A percentile compares a stretch with the other conserved stretches of the same genome.
These are phyloP conservation scores for Rhipidura dahli DNA, from an alignment of 2,113 vertebrate genomes.

Conservation along the genomic window DNA sequence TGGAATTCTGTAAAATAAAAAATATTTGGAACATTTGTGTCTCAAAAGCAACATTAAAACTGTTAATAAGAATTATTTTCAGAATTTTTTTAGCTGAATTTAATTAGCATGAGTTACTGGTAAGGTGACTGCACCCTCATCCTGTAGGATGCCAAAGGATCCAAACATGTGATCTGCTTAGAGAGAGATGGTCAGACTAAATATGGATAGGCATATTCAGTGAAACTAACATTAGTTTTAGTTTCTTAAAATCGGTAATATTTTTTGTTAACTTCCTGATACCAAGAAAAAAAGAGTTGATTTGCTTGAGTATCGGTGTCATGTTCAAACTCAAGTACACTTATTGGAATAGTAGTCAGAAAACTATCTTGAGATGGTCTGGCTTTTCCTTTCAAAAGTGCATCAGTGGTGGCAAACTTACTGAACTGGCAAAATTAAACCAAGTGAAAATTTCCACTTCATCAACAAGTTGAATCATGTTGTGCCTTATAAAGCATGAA, in stretches of 20 bases:
- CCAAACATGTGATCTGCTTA: not conserved
- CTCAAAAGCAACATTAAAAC: not conserved
- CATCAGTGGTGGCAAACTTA: not conserved
- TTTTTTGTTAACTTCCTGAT: not conserved
- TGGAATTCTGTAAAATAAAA: not conserved
- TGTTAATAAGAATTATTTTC: not conserved
- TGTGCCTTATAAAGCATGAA: not conserved
- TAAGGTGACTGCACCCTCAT: not conserved
- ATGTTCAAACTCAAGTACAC: not conserved
- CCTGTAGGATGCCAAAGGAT: not conserved
- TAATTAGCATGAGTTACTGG: not conserved
- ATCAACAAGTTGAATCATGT: not conserved
- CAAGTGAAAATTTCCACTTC: slow-evolving; percentile 13
- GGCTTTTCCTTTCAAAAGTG: not conserved
- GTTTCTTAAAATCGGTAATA: not conserved
- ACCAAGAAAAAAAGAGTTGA: not conserved
- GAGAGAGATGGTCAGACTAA: not conserved
- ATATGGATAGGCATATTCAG: not conserved
- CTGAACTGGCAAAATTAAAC: not conserved
- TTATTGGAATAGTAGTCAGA: not conserved
- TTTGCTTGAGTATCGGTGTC: not conserved
- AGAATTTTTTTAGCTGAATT: not conserved
- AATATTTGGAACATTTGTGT: not conserved
- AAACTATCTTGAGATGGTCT: not conserved
- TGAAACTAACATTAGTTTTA: not conserved